phyloP scores from a whole-genome alignment of 2,888 invertebrate species.

The Xylota sylvarum region DNA sequence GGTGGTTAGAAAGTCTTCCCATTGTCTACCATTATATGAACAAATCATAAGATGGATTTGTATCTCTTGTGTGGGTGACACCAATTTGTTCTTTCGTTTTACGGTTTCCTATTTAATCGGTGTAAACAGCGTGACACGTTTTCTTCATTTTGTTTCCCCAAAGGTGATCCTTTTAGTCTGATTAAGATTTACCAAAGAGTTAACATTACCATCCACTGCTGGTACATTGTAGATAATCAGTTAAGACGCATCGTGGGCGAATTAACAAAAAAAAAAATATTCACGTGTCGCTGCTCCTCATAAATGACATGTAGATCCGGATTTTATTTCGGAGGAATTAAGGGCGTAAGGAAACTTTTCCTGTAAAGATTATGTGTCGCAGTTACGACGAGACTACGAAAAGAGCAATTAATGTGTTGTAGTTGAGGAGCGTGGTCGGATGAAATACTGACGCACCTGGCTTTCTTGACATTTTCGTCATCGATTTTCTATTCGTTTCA shows the following conservation, averaged over 20 bases:
- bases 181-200: conserved; percentile 1
- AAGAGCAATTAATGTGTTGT: neutral
- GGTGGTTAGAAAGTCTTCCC: too few species aligned
- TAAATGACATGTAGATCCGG: neutral
- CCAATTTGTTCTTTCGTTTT: neutral
- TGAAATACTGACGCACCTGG: neutral
- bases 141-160: neutral
- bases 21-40: neutral
- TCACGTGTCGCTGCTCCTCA: neutral
- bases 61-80: neutral
- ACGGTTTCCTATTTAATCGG: conserved; percentile 9
- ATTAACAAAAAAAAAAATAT: neutral
- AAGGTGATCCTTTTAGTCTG: conserved; percentile 3
- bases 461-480: neutral
- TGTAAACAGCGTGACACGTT: conserved; percentile 23
- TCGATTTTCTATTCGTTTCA: neutral
- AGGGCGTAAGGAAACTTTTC: neutral
- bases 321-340: neutral
- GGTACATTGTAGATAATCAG: neutral
- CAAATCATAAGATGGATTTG: conserved; percentile 7
- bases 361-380: neutral
- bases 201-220: neutral
- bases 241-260: neutral
- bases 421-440: neutral
- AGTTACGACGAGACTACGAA: neutral